Conservation (phyloP, 2,888 invertebrate genomes). For the Lasioglossum villosulum region DNA sequence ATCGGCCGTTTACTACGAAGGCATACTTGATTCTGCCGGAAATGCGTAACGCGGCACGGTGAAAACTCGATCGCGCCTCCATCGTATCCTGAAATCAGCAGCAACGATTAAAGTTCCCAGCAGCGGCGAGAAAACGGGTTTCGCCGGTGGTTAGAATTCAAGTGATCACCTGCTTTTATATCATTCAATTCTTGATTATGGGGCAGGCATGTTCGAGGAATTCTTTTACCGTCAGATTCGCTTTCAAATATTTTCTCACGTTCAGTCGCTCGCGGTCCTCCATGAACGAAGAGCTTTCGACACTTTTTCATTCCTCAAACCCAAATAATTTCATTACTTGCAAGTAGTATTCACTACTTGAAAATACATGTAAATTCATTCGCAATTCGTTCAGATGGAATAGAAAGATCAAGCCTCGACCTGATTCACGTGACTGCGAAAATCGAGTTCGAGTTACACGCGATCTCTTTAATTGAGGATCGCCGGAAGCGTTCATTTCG, state of each 20-base stretch:
- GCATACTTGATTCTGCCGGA: constrained; percentile 46
- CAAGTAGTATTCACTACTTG: neutral
- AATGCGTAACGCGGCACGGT: constrained; percentile 58
- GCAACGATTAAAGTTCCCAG: constrained; percentile 38
- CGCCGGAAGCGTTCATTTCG: constrained; percentile 48
- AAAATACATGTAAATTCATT: neutral
- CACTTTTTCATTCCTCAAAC: neutral
- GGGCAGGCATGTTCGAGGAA: constrained; percentile 6
- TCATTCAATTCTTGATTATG: constrained; percentile 39
- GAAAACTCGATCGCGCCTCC: constrained; percentile 67
- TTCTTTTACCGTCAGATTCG: constrained; percentile 11
- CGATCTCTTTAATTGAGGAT: constrained; percentile 56
- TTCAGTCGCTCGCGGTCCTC: neutral
- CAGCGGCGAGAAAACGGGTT: constrained; percentile 48
- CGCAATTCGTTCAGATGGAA: neutral
- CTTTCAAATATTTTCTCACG: constrained; percentile 35
- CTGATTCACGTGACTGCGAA: constrained; percentile 41
- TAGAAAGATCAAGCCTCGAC: constrained; percentile 8
- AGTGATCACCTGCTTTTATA: constrained; percentile 20
- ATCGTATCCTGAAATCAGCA: constrained; percentile 62
- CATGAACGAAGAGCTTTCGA: neutral
- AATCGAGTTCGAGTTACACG: constrained; percentile 56
- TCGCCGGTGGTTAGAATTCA: constrained; percentile 27
- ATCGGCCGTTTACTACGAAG: constrained; percentile 34
- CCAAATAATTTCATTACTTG: neutral